Base-by-base conservation (phyloP, 2,888 invertebrate species). In the Emmelina monodactyla region DNA sequence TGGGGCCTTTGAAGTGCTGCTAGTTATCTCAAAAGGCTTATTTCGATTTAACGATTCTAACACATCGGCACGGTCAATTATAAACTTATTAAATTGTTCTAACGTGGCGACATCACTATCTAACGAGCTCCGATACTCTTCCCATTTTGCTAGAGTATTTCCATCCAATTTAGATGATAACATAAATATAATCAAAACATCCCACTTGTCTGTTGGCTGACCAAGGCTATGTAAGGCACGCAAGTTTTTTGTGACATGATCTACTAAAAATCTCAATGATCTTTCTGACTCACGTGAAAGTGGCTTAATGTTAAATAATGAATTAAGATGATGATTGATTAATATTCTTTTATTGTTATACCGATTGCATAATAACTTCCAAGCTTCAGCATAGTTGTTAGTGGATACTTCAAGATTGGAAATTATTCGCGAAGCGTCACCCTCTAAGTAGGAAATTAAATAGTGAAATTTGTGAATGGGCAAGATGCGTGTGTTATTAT, bases 171-270 rank as follows among this genome's bases (percentile, higher is more conserved):
- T 47, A 16, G 39, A 37, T 1, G 42, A 32, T n/a, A 45, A 16
- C 32, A 41, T 30, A 31, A 36, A 38, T 16, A 45, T 43, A 12
- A 45, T 29, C n/a, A 41, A 14, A 1, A 25, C 14, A 14, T 43
- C 45, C 40, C 41, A 45, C 5, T 40, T 33, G 10, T 43, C 41
- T 2, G 46, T 45, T 2, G 46, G 44, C 16, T 42, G 42, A 1
- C 41, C 48, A n/a, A 46, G 28, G 19, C 34, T 44, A 6, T 38
- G 14, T 31, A 49, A 34, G 1, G 45, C 49, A 6, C 49, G 43
- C 11, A 49, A 33, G 22, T 47, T 47, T 31, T 49, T 44, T 6
- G 40, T 42, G 1, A 44, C 41, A 16, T 44, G 38, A 29, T 49
- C 49, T 0, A 49, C 41, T 2, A 49, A 33, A 30, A 38, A 40